Conservation (phyloP, 2,113 vertebrate species). For the Cisticola juncidis region DNA sequence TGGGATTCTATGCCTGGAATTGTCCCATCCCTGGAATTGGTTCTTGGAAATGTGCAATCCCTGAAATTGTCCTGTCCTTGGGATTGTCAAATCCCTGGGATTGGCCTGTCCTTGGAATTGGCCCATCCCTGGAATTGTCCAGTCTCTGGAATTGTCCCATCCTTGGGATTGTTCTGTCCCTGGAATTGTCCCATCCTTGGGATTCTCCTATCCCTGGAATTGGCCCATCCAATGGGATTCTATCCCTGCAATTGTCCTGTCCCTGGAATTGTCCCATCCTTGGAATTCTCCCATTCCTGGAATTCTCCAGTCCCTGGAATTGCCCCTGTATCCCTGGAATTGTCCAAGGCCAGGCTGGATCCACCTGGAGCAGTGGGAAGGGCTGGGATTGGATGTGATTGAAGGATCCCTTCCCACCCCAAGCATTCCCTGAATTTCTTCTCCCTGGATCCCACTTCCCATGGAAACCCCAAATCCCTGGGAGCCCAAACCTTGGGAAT, state of each 20-base stretch:
- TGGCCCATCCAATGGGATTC: too few species aligned
- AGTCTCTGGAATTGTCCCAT: accelerated
- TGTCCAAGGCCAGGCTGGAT: too few species aligned
- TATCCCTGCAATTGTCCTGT: not conserved
- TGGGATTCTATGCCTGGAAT: accelerated
- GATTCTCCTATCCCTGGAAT: not conserved
- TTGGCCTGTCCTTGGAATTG: not conserved
- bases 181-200: accelerated
- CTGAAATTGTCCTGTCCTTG: not conserved
- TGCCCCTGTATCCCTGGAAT: too few species aligned
- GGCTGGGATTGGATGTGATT: too few species aligned
- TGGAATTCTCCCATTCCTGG: not conserved
- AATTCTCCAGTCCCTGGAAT: accelerated
- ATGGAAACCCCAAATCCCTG: too few species aligned
- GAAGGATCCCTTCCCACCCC: not conserved
- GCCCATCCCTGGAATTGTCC: not conserved
- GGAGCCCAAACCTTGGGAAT: too few species aligned
- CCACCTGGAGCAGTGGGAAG: too few species aligned
- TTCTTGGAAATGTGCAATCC: too few species aligned
- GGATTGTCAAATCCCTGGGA: too few species aligned
- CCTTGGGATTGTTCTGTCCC: too few species aligned
- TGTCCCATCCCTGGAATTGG: not conserved
- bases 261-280: accelerated
- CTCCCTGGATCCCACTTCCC: too few species aligned
- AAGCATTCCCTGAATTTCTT: too few species aligned